A percentile compares a stretch with the other conserved stretches of the same genome.
Conservation (phyloP, 2,797 vertebrate species). For the Microctenopoma stevenorrisi region DNA sequence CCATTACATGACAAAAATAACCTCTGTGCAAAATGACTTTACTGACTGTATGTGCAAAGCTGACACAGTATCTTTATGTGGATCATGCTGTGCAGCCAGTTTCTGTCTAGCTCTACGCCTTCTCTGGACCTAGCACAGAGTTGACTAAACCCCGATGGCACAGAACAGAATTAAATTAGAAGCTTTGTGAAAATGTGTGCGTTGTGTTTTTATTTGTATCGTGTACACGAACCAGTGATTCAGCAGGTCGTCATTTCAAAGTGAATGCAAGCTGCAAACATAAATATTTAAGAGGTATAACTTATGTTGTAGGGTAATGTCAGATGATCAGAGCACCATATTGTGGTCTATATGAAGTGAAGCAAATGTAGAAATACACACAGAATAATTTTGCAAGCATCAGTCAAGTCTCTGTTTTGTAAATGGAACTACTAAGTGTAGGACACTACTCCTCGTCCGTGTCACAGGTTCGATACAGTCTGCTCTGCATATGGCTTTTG, state of each 20-base stretch:
- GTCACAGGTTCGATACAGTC: neutral
- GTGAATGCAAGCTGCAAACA: neutral
- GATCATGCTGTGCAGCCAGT: neutral
- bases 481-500: constrained; percentile 2
- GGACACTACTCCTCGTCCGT: neutral
- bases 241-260: neutral
- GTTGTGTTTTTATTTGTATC: neutral
- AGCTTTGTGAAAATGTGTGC: too few species aligned
- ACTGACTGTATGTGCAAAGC: too few species aligned
- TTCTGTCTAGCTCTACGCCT: neutral
- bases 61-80: too few species aligned
- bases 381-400: too few species aligned
- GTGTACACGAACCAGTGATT: neutral
- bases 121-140: neutral
- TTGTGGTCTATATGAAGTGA: neutral
- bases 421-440: neutral
- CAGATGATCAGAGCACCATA: neutral
- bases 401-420: neutral
- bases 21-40: too few species aligned
- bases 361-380: neutral
- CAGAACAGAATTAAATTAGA: neutral
- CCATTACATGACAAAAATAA: too few species aligned
- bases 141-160: neutral
- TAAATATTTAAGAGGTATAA: neutral
- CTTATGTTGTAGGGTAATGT: neutral